Conservation (phyloP, 2,888 invertebrate genomes). For the Gnatocerus cornutus region DNA sequence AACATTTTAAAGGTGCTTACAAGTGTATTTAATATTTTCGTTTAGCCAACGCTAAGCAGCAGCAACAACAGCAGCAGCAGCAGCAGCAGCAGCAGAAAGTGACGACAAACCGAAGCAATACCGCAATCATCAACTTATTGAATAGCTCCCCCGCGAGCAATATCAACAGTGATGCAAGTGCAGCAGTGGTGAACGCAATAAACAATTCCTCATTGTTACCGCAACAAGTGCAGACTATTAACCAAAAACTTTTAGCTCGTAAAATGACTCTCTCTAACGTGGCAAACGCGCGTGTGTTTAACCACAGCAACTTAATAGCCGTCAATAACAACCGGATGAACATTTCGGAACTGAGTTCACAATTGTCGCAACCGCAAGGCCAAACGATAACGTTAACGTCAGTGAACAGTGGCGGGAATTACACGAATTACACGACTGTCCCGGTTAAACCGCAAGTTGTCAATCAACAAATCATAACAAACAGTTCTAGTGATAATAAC, state of each 20-base stretch:
- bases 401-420: constrained; percentile 65
- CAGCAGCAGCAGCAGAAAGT: constrained; percentile 58
- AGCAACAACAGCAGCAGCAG: constrained; percentile 54
- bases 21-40: constrained; percentile 19
- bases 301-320: constrained; percentile 70
- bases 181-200: constrained; percentile 72
- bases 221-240: constrained; percentile 64
- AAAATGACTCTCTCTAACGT: constrained; percentile 76
- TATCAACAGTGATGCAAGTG: constrained; percentile 75
- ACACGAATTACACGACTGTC: constrained; percentile 65
- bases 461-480: constrained; percentile 17
- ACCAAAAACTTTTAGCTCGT: constrained; percentile 72
- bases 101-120: constrained; percentile 75
- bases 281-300: constrained; percentile 68
- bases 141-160: constrained; percentile 84
- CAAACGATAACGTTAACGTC: constrained; percentile 69
- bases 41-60: constrained; percentile 66
- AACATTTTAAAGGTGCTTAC: too few relatives aligned
- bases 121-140: constrained; percentile 84
- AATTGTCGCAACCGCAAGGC: constrained; percentile 60
- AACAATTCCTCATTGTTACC: constrained; percentile 67
- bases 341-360: constrained; percentile 60
- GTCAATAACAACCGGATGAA: constrained; percentile 65
- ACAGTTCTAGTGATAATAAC: constrained; percentile 51
- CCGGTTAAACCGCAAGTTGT: constrained; percentile 65